Evolutionary conservation across 2,797 vertebrate species (phyloP).

Genomic region (Brachyalestes nurse): DNA sequence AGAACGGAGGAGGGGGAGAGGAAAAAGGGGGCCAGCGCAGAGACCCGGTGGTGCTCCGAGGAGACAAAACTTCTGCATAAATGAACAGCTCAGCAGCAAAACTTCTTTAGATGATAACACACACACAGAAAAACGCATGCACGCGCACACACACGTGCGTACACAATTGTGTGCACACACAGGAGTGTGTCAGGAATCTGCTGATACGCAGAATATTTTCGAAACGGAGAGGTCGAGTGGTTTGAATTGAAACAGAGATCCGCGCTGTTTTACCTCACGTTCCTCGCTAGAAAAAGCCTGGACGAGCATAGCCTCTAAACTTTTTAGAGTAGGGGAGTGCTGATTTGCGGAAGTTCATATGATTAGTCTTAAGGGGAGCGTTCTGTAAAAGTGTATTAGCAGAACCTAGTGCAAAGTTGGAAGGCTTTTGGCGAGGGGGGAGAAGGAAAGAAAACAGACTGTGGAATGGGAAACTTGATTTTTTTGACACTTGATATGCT

Average conservation of each 20-base stretch:
- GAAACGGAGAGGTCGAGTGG: conserved; percentile 65
- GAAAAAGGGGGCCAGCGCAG: conserved; percentile 19
- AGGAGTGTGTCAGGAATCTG: conserved; percentile 55
- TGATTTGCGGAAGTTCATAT: conserved; percentile 71
- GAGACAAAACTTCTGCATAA: conserved; percentile 67
- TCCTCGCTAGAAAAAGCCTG: conserved; percentile 45
- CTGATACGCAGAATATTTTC: conserved; percentile 60
- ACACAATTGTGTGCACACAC: conserved; percentile 41
- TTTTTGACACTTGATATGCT: conserved; percentile 74
- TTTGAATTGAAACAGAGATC: conserved; percentile 62
- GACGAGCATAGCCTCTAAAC: conserved; percentile 54
- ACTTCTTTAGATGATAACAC: conserved; percentile 62
- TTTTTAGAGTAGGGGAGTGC: conserved; percentile 64
- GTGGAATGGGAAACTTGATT: conserved; percentile 71
- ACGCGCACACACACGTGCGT: conserved; percentile 25
- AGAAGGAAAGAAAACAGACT: conserved; percentile 61
- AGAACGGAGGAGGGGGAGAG: conserved; percentile 18
- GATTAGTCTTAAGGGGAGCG: conserved; percentile 66
- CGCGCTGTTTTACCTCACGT: conserved; percentile 59
- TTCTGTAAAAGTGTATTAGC: conserved; percentile 63
- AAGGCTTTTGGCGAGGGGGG: conserved; percentile 56
- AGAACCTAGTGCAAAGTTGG: conserved; percentile 71
- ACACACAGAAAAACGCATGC: background rate
- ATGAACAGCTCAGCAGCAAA: conserved; percentile 68
- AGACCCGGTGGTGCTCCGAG: conserved; percentile 46